Conservation (phyloP, 2,113 vertebrate species). For the Oreochromis tanganicae region DNA sequence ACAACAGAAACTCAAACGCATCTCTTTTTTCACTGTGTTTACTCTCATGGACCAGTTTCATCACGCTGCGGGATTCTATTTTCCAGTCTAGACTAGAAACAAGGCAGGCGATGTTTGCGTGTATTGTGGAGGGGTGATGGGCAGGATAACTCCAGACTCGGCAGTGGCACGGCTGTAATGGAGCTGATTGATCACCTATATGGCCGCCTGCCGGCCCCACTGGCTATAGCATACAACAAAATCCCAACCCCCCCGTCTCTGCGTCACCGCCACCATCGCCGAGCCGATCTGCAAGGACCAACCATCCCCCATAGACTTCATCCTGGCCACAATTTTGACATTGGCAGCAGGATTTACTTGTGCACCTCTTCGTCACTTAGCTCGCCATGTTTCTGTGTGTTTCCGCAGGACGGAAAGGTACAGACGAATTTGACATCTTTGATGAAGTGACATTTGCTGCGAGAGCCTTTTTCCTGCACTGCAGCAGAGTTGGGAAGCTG, state of each 20-base stretch:
- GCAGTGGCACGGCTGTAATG: conserved; percentile 69
- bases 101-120: neutral
- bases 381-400: neutral
- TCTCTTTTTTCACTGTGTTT: neutral
- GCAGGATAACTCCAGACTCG: conserved; percentile 55
- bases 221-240: conserved; percentile 39
- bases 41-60: neutral
- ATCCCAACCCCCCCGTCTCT: conserved; percentile 17
- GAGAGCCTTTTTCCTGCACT: neutral
- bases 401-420: neutral
- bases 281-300: conserved; percentile 32
- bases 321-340: conserved; percentile 71
- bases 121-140: conserved; percentile 34
- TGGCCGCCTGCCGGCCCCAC: conserved; percentile 51
- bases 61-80: neutral
- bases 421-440: neutral
- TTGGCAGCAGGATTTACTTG: conserved; percentile 51
- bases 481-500: neutral
- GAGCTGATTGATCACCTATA: conserved; percentile 74
- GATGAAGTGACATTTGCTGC: conserved; percentile 16
- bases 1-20: neutral
- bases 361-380: neutral
- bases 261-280: conserved; percentile 38
- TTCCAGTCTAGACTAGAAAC: conserved; percentile 38
- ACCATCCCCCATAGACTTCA: conserved; percentile 65